phyloP scores from a whole-genome alignment of 2,888 invertebrate species.

The Cylindroiulus punctatus region DNA sequence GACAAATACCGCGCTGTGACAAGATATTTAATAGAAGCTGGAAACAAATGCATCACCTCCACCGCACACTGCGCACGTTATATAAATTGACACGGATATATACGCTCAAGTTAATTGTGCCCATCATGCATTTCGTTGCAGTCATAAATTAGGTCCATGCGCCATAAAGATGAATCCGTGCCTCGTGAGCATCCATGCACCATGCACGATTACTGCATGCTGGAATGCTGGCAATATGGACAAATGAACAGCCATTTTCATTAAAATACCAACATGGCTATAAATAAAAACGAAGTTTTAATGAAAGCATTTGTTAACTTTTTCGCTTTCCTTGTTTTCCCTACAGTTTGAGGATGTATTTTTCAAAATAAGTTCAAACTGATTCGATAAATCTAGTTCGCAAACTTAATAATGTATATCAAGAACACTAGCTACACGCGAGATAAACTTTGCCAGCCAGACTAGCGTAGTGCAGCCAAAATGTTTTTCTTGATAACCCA shows the following conservation, averaged over 20 bases:
- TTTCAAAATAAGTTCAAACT: background rate
- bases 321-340: background rate
- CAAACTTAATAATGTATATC: too few species aligned
- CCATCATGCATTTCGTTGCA: conserved; percentile 14
- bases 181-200: background rate
- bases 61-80: background rate
- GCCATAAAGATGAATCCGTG: conserved; percentile 43
- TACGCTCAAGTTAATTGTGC: conserved; percentile 4
- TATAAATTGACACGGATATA: background rate
- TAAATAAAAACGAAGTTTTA: conserved; percentile 12
- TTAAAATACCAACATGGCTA: conserved; percentile 7
- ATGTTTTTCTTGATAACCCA: too few species aligned
- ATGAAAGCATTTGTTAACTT: conserved; percentile 30
- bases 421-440: too few species aligned
- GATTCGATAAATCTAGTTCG: too few species aligned
- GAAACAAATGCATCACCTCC: conserved; percentile 20
- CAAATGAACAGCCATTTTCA: background rate
- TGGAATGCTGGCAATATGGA: conserved; percentile 7
- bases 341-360: background rate
- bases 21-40: background rate
- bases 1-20: background rate
- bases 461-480: too few species aligned
- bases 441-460: too few species aligned
- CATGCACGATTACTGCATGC: background rate
- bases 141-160: background rate